A percentile compares a stretch with the other conserved stretches of the same genome.
phyloP scores from a whole-genome alignment of 2,797 vertebrate species.

The Sebastes minor region DNA sequence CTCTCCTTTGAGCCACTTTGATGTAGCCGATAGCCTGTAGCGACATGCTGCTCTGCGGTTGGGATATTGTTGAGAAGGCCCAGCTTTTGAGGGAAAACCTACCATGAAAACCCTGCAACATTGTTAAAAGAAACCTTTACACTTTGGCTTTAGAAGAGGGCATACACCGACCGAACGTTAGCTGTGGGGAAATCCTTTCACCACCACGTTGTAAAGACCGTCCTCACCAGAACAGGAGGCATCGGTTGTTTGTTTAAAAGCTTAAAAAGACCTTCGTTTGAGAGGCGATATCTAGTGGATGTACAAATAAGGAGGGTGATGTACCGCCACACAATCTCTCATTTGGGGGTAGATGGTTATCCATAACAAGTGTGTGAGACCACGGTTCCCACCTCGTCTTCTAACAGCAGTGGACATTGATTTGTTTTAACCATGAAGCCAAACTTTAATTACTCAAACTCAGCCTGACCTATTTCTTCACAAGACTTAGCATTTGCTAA shows the following conservation, averaged over 20 bases:
- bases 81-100: background rate
- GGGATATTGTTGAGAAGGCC: background rate
- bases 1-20: slow-evolving; percentile 41
- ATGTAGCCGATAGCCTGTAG: slow-evolving; percentile 8
- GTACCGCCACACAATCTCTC: background rate
- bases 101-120: background rate
- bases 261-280: background rate
- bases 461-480: background rate
- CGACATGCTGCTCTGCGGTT: background rate
- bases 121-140: background rate
- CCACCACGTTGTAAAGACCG: background rate
- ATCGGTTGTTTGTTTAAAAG: background rate
- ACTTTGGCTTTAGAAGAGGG: background rate
- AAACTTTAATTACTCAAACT: background rate
- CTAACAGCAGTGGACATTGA: background rate
- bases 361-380: background rate
- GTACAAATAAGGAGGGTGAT: background rate
- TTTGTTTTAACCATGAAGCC: background rate
- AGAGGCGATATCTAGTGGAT: background rate
- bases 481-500: background rate
- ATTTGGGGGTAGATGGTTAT: background rate
- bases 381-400: background rate
- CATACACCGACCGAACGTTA: background rate
- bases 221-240: no score
- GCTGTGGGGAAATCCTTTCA: background rate